Conservation (phyloP, 2,888 invertebrate genomes). For the Lobophora halterata region DNA sequence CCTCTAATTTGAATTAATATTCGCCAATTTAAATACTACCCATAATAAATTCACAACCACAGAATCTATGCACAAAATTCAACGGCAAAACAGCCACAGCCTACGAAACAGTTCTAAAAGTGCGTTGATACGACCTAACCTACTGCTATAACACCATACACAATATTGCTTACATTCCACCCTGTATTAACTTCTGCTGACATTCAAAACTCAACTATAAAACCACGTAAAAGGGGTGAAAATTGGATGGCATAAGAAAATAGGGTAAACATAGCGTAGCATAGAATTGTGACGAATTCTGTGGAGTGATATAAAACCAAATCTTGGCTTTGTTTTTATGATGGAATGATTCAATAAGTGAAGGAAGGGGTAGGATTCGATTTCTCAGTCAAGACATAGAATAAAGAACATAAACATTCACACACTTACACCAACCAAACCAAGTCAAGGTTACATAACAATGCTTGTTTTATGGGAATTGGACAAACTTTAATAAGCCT, state of each 20-base stretch:
- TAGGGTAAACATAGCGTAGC: slow-evolving; percentile 22
- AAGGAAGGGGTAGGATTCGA: slow-evolving; percentile 14
- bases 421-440: too few relatives aligned
- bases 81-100: too few relatives aligned
- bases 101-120: too few relatives aligned
- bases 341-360: slow-evolving; percentile 30
- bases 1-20: too few relatives aligned
- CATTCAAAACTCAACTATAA: slow-evolving; percentile 16
- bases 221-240: neutral
- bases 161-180: slow-evolving; percentile 36
- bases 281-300: slow-evolving; percentile 26
- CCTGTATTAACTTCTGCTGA: slow-evolving; percentile 22
- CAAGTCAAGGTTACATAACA: slow-evolving; percentile 18
- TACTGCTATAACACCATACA: slow-evolving; percentile 21
- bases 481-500: too few relatives aligned
- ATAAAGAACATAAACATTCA: too few relatives aligned
- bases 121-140: slow-evolving; percentile 20
- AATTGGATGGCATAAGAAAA: slow-evolving; percentile 8
- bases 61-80: too few relatives aligned
- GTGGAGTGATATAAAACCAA: slow-evolving; percentile 32
- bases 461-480: too few relatives aligned
- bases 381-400: too few relatives aligned
- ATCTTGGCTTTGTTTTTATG: slow-evolving; percentile 34
- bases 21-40: too few relatives aligned
- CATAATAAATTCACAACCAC: too few relatives aligned